These are phyloP conservation scores for Boulengeromyrus knoepffleri DNA, from an alignment of 2,113 vertebrate genomes.

Conservation along the genomic window DNA sequence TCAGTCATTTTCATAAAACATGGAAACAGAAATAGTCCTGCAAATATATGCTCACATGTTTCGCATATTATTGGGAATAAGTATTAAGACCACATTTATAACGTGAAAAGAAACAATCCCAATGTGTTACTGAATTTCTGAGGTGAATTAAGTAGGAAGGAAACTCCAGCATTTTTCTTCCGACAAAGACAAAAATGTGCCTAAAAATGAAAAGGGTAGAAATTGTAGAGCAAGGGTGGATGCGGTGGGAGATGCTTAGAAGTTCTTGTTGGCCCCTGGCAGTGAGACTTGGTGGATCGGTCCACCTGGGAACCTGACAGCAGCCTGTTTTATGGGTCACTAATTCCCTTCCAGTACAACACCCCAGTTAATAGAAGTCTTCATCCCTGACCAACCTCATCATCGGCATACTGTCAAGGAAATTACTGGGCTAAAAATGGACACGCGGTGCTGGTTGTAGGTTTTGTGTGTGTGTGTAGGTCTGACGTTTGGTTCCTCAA, in stretches of 20 bases:
- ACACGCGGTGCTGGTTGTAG: constrained; percentile 36
- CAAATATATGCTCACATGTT: background rate
- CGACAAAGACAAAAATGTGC: background rate
- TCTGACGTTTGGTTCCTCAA: constrained; percentile 30
- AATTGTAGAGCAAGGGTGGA: background rate
- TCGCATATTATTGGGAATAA: background rate
- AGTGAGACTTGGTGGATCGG: constrained; percentile 48
- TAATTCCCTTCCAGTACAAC: constrained; percentile 68
- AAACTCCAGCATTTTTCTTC: background rate
- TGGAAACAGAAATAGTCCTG: background rate
- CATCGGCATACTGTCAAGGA: constrained; percentile 64
- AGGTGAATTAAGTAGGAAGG: background rate
- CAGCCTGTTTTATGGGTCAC: constrained; percentile 63
- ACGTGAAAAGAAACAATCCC: background rate
- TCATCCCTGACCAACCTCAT: constrained; percentile 74
- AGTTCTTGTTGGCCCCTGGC: constrained; percentile 31
- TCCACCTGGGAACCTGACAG: constrained; percentile 61
- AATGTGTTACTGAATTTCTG: background rate
- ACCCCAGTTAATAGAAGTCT: constrained; percentile 72
- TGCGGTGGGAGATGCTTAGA: background rate
- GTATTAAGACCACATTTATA: background rate
- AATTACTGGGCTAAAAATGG: constrained; percentile 67
- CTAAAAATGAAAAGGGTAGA: background rate
- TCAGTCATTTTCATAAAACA: constrained; percentile 3
- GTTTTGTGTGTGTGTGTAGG: background rate